Percentiles rank a stretch among this genome's conserved stretches.
phyloP scores from a whole-genome alignment of 2,113 vertebrate species.

The Vulpes lagopus region DNA sequence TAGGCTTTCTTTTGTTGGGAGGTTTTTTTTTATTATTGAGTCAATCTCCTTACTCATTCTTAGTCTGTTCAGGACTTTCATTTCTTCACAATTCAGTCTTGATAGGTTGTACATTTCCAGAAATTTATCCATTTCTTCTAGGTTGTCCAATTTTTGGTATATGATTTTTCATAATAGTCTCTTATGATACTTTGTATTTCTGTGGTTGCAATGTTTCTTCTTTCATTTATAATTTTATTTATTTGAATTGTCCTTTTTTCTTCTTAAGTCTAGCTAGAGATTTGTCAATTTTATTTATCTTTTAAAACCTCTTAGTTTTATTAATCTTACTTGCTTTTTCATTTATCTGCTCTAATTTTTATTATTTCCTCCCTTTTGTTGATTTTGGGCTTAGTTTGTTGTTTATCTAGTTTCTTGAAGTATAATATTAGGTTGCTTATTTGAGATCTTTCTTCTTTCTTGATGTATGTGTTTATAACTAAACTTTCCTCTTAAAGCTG shows the following conservation, averaged over 20 bases:
- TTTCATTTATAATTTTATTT: background rate
- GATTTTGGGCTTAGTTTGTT: background rate
- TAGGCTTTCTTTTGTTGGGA: background rate
- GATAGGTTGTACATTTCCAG: background rate
- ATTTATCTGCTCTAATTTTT: background rate
- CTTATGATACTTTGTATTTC: background rate
- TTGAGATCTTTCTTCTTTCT: background rate
- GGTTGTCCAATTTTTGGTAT: background rate
- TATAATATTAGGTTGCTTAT: background rate
- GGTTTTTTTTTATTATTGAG: background rate
- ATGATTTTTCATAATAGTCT: background rate
- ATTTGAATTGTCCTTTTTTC: background rate
- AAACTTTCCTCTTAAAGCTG: background rate
- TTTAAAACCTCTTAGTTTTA: background rate
- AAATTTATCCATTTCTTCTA: background rate
- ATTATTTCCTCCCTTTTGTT: background rate
- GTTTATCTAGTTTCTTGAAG: background rate
- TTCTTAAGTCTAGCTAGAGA: background rate
- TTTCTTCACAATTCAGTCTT: background rate
- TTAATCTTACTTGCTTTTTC: background rate
- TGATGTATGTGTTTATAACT: background rate
- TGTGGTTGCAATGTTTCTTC: background rate
- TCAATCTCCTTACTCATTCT: background rate
- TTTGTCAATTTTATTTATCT: background rate
- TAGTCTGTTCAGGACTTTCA: background rate